A percentile compares a stretch with the other conserved stretches of the same genome.
Evolutionary conservation across 2,888 invertebrate species (phyloP).

Genomic region (Drosophila anceps): DNA sequence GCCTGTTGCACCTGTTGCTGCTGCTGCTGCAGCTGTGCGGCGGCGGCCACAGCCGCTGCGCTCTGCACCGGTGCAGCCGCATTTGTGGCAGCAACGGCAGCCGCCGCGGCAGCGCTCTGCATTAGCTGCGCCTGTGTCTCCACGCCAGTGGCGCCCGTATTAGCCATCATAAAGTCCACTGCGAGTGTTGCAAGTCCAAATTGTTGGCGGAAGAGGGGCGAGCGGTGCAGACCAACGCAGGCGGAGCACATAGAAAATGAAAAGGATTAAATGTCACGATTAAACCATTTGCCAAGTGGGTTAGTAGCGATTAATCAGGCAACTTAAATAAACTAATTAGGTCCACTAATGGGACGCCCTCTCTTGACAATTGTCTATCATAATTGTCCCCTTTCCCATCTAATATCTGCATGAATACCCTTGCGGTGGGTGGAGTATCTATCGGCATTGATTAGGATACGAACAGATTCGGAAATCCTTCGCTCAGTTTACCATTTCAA

Average conservation of each 20-base stretch:
- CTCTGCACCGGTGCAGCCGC: constrained; percentile 75
- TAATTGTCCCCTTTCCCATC: no score
- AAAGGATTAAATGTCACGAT: constrained; percentile 75
- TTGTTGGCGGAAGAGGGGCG: constrained; percentile 14
- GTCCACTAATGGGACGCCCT: neutral
- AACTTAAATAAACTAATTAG: neutral
- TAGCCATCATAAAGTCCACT: constrained; percentile 85
- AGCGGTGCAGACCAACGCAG: constrained; percentile 68
- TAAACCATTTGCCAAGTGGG: constrained; percentile 76
- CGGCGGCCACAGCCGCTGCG: constrained; percentile 82
- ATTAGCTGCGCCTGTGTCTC: constrained; percentile 81
- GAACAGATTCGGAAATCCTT: no score
- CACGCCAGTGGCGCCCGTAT: constrained; percentile 81
- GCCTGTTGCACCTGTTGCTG: constrained; percentile 85
- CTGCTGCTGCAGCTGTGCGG: constrained; percentile 76
- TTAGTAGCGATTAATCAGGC: constrained; percentile 55
- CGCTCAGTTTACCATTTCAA: no score
- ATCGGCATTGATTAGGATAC: no score
- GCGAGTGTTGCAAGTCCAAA: constrained; percentile 2
- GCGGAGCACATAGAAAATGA: constrained; percentile 61
- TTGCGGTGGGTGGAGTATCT: no score
- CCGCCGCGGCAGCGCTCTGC: constrained; percentile 80
- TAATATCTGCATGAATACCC: no score
- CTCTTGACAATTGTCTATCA: neutral
- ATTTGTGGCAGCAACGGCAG: constrained; percentile 81